Conservation (phyloP, 2,888 invertebrate species). For the Aradus depressus region DNA sequence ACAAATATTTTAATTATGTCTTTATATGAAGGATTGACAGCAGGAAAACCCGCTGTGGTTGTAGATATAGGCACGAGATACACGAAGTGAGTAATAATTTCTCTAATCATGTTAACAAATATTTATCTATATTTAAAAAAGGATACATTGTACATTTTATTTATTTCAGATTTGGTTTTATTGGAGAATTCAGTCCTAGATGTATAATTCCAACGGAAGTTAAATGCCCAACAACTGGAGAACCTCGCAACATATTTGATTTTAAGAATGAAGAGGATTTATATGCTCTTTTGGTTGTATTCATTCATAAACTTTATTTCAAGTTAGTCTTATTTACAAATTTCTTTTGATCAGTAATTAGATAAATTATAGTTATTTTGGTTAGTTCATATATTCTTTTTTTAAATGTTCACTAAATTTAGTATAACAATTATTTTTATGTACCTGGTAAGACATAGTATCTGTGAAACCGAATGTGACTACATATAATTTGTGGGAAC, state of each 20-base stretch:
- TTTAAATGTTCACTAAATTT: too few relatives aligned
- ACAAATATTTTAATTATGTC: too few relatives aligned
- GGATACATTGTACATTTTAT: conserved; percentile 1
- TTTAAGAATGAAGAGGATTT: conserved; percentile 56
- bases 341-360: too few relatives aligned
- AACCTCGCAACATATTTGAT: conserved; percentile 50
- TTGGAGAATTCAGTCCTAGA: conserved; percentile 77
- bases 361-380: too few relatives aligned
- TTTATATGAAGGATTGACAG: conserved; percentile 66
- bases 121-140: neutral
- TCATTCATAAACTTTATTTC: conserved; percentile 78
- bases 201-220: conserved; percentile 74
- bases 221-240: conserved; percentile 51
- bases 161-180: conserved; percentile 71
- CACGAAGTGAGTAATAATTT: conserved; percentile 62
- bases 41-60: conserved; percentile 81
- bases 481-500: too few relatives aligned
- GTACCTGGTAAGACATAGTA: too few relatives aligned
- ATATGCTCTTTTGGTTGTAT: conserved; percentile 75
- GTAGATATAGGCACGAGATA: conserved; percentile 83
- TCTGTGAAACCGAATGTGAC: too few relatives aligned
- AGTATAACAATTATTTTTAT: too few relatives aligned
- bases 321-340: too few relatives aligned
- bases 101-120: conserved; percentile 4
- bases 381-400: too few relatives aligned